Evolutionary conservation across 2,797 vertebrate species (phyloP).

Genomic region (Cryptoprocta ferox): DNA sequence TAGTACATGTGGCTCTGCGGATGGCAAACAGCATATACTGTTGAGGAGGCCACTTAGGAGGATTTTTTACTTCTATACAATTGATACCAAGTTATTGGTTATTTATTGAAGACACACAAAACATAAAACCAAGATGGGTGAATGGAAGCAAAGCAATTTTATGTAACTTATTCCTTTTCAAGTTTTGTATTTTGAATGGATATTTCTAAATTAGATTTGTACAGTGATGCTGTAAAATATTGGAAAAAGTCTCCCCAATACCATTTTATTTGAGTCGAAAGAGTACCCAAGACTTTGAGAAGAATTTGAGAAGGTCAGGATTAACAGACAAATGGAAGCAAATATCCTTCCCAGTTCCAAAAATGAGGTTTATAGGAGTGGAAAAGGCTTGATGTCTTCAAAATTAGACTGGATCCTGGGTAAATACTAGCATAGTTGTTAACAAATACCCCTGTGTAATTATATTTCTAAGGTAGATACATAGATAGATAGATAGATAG

Average conservation of each 20-base stretch:
- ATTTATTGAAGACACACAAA: background rate
- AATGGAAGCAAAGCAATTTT: background rate
- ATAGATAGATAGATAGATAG: background rate
- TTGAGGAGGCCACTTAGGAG: background rate
- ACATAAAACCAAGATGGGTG: background rate
- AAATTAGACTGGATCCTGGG: background rate
- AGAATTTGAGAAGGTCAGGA: background rate
- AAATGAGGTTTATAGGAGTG: background rate
- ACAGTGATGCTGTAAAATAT: background rate
- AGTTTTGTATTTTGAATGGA: background rate
- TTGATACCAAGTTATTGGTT: background rate
- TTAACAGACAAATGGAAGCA: background rate
- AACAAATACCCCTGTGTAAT: background rate
- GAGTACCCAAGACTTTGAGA: background rate
- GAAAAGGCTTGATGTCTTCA: background rate
- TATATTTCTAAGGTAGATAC: background rate
- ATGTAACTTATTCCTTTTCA: background rate
- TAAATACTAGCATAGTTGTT: background rate
- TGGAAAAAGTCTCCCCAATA: background rate
- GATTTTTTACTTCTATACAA: background rate
- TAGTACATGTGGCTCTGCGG: background rate
- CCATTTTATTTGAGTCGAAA: slow-evolving; percentile 10
- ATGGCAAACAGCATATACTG: background rate
- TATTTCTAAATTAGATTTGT: background rate
- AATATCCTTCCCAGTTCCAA: background rate